Evolutionary conservation across 2,113 vertebrate species (phyloP).

Genomic region (Phalacrocorax aristotelis): DNA sequence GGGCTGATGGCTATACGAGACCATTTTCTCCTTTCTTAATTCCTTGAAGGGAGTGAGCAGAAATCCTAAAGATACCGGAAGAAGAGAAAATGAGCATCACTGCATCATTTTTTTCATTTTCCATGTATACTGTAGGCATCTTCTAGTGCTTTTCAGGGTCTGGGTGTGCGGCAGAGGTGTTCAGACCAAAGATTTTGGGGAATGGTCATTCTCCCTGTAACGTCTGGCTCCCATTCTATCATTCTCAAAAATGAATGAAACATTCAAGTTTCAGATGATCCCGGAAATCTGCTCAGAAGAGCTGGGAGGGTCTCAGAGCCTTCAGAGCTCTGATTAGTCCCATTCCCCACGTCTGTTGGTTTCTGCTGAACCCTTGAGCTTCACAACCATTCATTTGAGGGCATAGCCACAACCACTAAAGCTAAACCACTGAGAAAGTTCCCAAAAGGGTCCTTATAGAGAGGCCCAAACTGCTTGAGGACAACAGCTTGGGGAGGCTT

Average conservation of each 20-base stretch:
- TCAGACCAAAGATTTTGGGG: neutral
- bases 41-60: neutral
- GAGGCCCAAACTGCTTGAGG: neutral
- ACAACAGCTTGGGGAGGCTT: neutral
- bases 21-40: neutral
- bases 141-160: neutral
- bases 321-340: neutral
- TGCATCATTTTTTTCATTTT: neutral
- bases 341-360: neutral
- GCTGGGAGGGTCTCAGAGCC: neutral
- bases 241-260: neutral
- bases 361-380: slow-evolving; percentile 17
- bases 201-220: neutral
- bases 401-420: slow-evolving; percentile 27
- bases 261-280: neutral
- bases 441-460: neutral
- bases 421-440: neutral
- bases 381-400: slow-evolving; percentile 47
- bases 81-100: neutral
- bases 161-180: neutral
- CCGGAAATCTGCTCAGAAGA: neutral
- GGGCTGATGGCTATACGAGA: neutral
- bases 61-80: neutral
- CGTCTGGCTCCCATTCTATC: neutral
- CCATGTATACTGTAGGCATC: neutral